Conservation (phyloP, 2,113 vertebrate genomes). For the Alexandromys fortis region DNA sequence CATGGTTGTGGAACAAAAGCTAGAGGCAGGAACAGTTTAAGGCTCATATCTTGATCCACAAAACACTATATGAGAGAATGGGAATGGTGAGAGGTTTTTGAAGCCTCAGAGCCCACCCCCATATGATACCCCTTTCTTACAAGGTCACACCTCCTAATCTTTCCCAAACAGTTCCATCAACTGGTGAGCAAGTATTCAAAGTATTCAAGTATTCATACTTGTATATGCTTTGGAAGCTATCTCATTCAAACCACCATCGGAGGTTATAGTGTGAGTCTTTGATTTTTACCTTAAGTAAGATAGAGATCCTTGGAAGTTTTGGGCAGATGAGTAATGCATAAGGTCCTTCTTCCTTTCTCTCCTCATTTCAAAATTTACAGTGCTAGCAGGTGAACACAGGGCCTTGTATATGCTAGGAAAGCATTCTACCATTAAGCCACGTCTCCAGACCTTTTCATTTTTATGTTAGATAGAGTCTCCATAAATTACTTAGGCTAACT, state of each 20-base stretch:
- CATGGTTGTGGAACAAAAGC: not conserved
- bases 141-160: not conserved
- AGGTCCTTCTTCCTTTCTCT: not conserved
- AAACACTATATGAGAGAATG: not conserved
- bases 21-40: not conserved
- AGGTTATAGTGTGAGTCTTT: constrained; percentile 8
- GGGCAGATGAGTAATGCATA: not conserved
- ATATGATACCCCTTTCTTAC: not conserved
- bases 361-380: not conserved
- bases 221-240: not conserved
- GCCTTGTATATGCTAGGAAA: not conserved
- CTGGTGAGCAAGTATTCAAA: not conserved
- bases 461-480: not conserved
- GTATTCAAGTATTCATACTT: not conserved
- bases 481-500: not conserved
- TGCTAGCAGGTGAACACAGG: not conserved
- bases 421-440: not conserved
- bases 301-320: constrained; percentile 16
- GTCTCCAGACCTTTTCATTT: not conserved
- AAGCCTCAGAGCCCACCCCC: not conserved
- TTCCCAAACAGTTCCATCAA: not conserved
- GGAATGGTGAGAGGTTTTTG: not conserved
- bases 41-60: not conserved
- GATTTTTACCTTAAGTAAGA: constrained; percentile 1
- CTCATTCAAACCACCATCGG: not conserved